Base-by-base conservation (phyloP, 2,113 vertebrate species). In the Ictidomys tridecemlineatus region DNA sequence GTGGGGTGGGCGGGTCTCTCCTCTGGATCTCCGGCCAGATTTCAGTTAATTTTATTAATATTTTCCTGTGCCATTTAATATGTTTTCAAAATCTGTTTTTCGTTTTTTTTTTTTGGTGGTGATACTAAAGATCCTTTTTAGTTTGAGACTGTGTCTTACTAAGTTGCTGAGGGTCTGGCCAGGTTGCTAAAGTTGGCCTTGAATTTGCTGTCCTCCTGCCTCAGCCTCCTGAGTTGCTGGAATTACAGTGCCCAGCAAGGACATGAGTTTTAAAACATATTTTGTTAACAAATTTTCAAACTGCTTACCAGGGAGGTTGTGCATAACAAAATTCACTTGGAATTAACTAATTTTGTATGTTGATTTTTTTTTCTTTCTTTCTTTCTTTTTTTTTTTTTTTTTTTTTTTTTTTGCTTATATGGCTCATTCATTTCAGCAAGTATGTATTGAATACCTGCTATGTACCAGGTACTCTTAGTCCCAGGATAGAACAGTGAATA, bases 201-300 rank as follows among this genome's bases (percentile, higher is more conserved):
- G 8, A 63, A 63, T 63, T 63, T 63, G 24, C 61, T 26, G 24
- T 63, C 61, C 61, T 63, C 61, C 22, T 28, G 61, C 61, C 61
- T 61, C 58, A 61, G 58, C 22, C 1, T 61, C 61, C 24, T 26
- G 61, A 63, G 61, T 63, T 63, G 24, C 61, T 63, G 61, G 24
- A 28, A 63, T 63, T 63, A 63, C 8, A 26, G 61, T 63, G 61
- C 24, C 61, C 24, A 28, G 61, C 24, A 91, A 91, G 18, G 39
- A 4, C 39, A 28, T 85, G 39, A 89, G 6, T 24, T 91, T 85
- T 97, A 73, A 61, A 95, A 97, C 78, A 42, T 53, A 92, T 89
- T 95, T 89, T 94, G 79, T 45, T 80, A 85, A 83, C 10, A 93
- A 37, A 83, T 92, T 94, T 92, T 61, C 56, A 95, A 53, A 72